Conservation (phyloP, 2,888 invertebrate genomes). For the Drosophila nr. fundita region DNA sequence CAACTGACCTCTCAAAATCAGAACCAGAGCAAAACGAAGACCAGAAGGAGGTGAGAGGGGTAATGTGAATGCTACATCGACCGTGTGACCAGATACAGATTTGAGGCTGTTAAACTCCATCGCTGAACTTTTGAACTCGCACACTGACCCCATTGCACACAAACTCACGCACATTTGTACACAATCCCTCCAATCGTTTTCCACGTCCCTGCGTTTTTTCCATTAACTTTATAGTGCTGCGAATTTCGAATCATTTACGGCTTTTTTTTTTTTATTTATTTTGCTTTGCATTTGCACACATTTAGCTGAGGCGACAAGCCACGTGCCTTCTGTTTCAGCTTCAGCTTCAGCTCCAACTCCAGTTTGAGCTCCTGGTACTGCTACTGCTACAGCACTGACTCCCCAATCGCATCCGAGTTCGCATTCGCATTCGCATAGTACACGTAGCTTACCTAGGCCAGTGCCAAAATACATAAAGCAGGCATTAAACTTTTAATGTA, state of each 20-base stretch:
- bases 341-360: not conserved
- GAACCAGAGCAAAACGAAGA: conserved; percentile 12
- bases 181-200: conserved; percentile 1
- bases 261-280: conserved; percentile 1
- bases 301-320: conserved; percentile 62
- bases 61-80: conserved; percentile 6
- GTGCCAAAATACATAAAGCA: conserved; percentile 47
- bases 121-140: conserved; percentile 77
- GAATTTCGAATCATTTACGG: conserved; percentile 70
- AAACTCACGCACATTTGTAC: conserved; percentile 15
- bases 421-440: conserved; percentile 21
- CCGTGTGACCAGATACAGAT: conserved; percentile 28
- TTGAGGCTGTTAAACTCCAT: conserved; percentile 62
- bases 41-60: not conserved
- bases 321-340: conserved; percentile 29
- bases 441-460: conserved; percentile 42
- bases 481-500: conserved; percentile 44
- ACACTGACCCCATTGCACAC: conserved; percentile 67
- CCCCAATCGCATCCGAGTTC: conserved; percentile 28
- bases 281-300: conserved; percentile 62
- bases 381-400: not conserved
- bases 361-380: not conserved
- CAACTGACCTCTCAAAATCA: conserved; percentile 45
- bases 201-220: conserved; percentile 5
- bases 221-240: conserved; percentile 53